These are phyloP conservation scores for Glaucopsyche alexis DNA, from an alignment of 2,888 invertebrate species.

Conservation along the genomic window DNA sequence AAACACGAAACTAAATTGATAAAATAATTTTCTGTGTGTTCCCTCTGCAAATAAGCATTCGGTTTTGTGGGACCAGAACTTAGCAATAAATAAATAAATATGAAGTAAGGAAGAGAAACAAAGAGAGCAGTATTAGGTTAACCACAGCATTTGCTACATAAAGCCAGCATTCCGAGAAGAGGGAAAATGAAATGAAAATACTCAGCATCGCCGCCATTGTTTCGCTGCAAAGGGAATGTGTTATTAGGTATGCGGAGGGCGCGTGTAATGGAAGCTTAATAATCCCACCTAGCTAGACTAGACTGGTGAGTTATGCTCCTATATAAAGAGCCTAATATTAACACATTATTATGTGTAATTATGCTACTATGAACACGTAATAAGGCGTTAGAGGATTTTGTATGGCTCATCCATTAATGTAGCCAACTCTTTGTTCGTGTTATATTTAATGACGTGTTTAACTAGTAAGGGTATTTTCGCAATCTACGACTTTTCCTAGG, in stretches of 20 bases:
- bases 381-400: background rate
- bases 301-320: background rate
- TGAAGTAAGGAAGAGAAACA: constrained; percentile 2
- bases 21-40: background rate
- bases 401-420: background rate
- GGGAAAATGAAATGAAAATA: constrained; percentile 29
- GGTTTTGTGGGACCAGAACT: background rate
- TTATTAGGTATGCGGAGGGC: constrained; percentile 25
- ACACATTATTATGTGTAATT: constrained; percentile 8
- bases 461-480: background rate
- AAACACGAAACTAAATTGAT: background rate
- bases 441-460: background rate
- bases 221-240: constrained; percentile 25
- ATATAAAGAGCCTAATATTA: constrained; percentile 14
- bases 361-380: background rate
- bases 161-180: constrained; percentile 1
- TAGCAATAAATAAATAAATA: background rate
- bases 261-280: constrained; percentile 28
- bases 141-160: constrained; percentile 20
- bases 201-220: constrained; percentile 28
- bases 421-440: background rate
- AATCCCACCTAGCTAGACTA: constrained; percentile 18
- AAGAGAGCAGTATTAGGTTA: background rate
- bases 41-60: background rate
- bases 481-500: background rate